These are phyloP conservation scores for Pollenia amentaria DNA, from an alignment of 2,888 invertebrate species.

Conservation along the genomic window DNA sequence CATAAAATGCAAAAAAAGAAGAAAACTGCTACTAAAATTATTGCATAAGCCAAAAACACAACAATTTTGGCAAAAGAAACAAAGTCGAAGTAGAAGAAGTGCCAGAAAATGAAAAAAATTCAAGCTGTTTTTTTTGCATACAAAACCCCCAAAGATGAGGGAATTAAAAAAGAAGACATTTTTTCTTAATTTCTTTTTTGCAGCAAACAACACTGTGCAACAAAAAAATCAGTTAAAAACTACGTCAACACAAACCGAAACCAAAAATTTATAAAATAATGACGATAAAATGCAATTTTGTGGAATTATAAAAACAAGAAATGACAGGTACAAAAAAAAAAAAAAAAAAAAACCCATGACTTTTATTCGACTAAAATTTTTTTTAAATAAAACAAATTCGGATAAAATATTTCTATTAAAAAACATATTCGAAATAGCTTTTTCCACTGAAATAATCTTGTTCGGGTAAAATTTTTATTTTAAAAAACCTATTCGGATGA, in stretches of 20 bases:
- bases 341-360: no score
- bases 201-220: slow-evolving; percentile 6
- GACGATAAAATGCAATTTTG: slow-evolving; percentile 62
- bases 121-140: slow-evolving; percentile 67
- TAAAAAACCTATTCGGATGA: no score
- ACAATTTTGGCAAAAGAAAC: slow-evolving; percentile 66
- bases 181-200: neutral
- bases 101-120: slow-evolving; percentile 39
- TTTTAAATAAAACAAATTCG: no score
- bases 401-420: no score
- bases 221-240: slow-evolving; percentile 9
- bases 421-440: no score
- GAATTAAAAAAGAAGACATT: neutral
- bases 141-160: slow-evolving; percentile 31
- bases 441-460: no score
- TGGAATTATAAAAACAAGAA: slow-evolving; percentile 33
- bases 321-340: no score
- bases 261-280: slow-evolving; percentile 23
- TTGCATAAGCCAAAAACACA: slow-evolving; percentile 70
- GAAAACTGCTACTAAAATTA: slow-evolving; percentile 51
- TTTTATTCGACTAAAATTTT: no score
- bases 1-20: slow-evolving; percentile 29
- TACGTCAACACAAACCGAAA: slow-evolving; percentile 28
- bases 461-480: no score
- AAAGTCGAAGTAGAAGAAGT: slow-evolving; percentile 39